Conservation (phyloP, 1,140 invertebrate genomes). For the Drosophila nigromelanica region DNA sequence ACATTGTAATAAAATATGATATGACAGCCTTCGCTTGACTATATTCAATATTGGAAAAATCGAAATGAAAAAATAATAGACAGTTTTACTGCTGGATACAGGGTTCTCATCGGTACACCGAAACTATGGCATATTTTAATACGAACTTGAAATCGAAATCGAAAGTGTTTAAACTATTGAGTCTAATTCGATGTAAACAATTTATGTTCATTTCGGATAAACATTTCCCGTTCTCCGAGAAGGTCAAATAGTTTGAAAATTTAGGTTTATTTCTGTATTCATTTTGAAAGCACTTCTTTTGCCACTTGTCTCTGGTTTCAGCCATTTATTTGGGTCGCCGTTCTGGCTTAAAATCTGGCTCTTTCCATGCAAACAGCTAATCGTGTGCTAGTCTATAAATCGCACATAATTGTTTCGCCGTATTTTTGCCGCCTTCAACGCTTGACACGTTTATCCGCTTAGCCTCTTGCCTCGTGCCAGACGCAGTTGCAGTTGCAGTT, state of each 20-base stretch:
- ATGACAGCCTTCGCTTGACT: not conserved
- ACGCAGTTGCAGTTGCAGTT: not conserved
- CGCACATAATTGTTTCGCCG: slow-evolving; percentile 28
- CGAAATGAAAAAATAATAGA: too few relatives aligned
- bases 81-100: not conserved
- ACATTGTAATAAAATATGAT: not conserved
- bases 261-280: too few relatives aligned
- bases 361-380: not conserved
- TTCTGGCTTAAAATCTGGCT: not conserved
- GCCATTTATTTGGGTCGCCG: not conserved
- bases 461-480: slow-evolving; percentile 15
- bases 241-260: too few relatives aligned
- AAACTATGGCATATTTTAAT: too few relatives aligned
- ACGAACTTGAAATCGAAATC: too few relatives aligned
- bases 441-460: slow-evolving; percentile 43
- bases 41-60: not conserved
- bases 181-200: too few relatives aligned
- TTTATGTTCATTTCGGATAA: too few relatives aligned
- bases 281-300: too few relatives aligned
- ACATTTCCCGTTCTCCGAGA: too few relatives aligned
- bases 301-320: not conserved
- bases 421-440: slow-evolving; percentile 33
- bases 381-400: slow-evolving; percentile 36
- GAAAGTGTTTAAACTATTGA: too few relatives aligned
- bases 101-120: too few relatives aligned